Evolutionary conservation across 1,140 invertebrate species (phyloP), one percentile per base, ranked within the genome.

Genomic region (Ceratosolen fusciceps): DNA sequence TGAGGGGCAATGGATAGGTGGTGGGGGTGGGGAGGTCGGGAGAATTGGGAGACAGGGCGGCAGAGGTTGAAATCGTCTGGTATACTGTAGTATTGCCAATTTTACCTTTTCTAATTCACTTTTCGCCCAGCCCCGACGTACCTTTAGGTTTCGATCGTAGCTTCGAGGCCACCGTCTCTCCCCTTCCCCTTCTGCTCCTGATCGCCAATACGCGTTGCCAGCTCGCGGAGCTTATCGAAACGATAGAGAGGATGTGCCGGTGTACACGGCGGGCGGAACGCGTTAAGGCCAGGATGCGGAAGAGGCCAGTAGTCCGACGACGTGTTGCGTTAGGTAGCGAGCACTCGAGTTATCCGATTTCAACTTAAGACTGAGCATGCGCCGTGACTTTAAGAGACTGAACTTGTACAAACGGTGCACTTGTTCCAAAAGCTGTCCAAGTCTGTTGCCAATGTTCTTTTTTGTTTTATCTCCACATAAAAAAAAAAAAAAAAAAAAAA

Each of bases 301-400:
- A 21, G 8, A 21, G 54, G 8, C 54, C 21, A 5, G 54, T 5
- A 24, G 54, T 7, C 21, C 54, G 54, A 29, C 8, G 24, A 10
- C 56, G 56, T 8, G 5, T n/a, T 31, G 24, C 10, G 60, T 21
- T 34, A 19, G 8, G 60, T 62, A 16, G 31, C 60, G 60, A 65
- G 31, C 21, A 34, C 16, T 65, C 31, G 60, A 65, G 60, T 37
- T 65, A 65, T 37, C 34, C 60, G 19, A 65, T 65, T 65, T 37
- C 60, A 37, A 65, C 60, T 37, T 73, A 85, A 85, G 84, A 85
- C 84, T 85, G 84, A 85, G 77, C 80, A 78, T 65, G 70, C 80
- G 72, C 83, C 72, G 74, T 79, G 58, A 79, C 49, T 77, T 82
- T 65, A 79, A 81, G 83, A 85, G 84, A 85, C 84, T 85, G 84